Base-by-base conservation (phyloP, 2,797 vertebrate species). In the Cryptoprocta ferox region DNA sequence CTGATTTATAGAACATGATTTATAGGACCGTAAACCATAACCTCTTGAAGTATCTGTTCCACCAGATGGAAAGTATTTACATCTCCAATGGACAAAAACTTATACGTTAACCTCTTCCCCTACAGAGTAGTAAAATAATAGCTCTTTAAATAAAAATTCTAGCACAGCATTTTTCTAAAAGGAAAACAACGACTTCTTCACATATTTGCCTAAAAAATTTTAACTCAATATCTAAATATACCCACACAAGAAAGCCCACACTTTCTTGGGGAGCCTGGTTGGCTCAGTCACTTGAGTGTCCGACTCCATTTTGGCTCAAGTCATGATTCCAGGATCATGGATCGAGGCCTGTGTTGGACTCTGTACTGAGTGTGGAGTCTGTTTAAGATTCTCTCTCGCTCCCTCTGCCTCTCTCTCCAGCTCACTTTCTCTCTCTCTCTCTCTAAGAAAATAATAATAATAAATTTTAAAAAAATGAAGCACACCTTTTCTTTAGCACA, bases 311-410 rank as follows among this genome's bases (percentile, higher is more conserved):
- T 59, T 59, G 21, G 21, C 56, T 24, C 21, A 59, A 18, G 56
- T 59, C 56, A 59, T 59, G 56, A 24, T 24, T 19, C 56, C 21
- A 24, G 56, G 56, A 3, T 59, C 3, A 2, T 59, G 56, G 21
- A 59, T 59, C 5, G 21, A 9, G 56, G 56, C 21, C 56, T 59
- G 7, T 24, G 56, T 24, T 24, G 19, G 56, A 19, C 56, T 59
- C 56, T 3, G 8, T 59, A 21, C 21, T 59, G 21, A 59, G 8
- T 0, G 1, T 10, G 56, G 56, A 24, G 56, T 0, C 3, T 59
- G 56, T 21, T 59, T 59, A 59, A 24, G 56, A 56, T 56, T 19
- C 21, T 59, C 56, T 59, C 19, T 53, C 1, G 50, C 15, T 59
- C 56, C 19, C 56, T 59, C 56, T 59, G 19, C 56, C 56, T 59